phyloP scores from a whole-genome alignment of 2,797 vertebrate species.

The Choloepus didactylus region DNA sequence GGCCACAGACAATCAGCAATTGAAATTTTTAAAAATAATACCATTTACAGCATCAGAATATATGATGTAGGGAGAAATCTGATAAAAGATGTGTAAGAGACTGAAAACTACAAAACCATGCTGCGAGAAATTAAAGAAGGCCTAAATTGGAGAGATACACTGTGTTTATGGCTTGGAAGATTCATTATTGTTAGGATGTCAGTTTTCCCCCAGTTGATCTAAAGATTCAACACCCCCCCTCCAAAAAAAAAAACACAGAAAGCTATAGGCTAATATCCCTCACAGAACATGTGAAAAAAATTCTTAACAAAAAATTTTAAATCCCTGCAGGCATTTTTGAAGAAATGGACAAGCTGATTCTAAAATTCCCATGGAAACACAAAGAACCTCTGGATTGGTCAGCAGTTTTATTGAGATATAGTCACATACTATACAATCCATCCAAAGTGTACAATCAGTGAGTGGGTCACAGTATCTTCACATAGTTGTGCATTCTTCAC shows the following conservation, averaged over 20 bases:
- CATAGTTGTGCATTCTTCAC: too few species aligned
- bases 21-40: slow-evolving; percentile 8
- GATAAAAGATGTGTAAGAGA: background rate
- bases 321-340: slow-evolving; percentile 12
- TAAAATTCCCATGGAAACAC: background rate
- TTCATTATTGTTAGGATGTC: slow-evolving; percentile 12
- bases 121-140: slow-evolving; percentile 45
- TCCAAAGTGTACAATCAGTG: too few species aligned
- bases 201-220: slow-evolving; percentile 1
- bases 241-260: too few species aligned
- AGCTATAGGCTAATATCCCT: too few species aligned
- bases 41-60: background rate
- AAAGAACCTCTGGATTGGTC: slow-evolving; percentile 21
- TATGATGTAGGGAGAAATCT: background rate
- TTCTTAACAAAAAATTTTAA: background rate
- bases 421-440: too few species aligned
- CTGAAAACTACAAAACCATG: slow-evolving; percentile 43
- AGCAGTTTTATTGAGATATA: background rate
- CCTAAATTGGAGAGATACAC: background rate
- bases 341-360: too few species aligned
- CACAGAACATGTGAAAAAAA: too few species aligned
- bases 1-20: background rate
- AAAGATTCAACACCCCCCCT: background rate
- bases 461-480: too few species aligned
- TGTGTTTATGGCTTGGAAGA: background rate